Base-by-base conservation (phyloP, 2,797 vertebrate genomes). In the Pterois miles region DNA sequence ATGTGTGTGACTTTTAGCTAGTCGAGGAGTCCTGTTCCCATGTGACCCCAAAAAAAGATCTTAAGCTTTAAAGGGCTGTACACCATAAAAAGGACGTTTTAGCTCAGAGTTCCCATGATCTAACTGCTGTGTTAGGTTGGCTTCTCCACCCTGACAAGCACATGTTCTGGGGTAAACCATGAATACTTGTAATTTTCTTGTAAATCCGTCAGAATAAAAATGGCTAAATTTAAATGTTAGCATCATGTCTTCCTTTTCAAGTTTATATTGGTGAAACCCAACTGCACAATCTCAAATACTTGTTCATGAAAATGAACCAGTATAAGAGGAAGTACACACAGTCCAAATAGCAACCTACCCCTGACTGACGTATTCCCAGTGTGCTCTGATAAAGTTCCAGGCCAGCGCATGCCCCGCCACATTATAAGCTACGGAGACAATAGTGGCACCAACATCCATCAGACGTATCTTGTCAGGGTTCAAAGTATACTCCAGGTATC, bases 311-410 rank as follows among this genome's bases (percentile, higher is more conserved):
- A 74, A 63, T 2, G 18, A 65, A 27, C 2, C 13, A n/a, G 38
- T 50, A 31, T 11, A 5, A 56, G 10, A 48, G n/a, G 8, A 31
- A 48, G 34, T 4, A 22, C 29, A 60, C 13, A 27, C 1, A 57
- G 31, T 71, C 59, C 46, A 40, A 74, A 76, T 1, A 10, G 46
- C 23, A 56, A 85, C 97, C 93, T 94, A 99, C 98, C 95, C 90
- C 5, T 9, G 6, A 40, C 91, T 94, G 56, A 98, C 54, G 0
- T 52, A 91, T 0, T 73, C 71, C 98, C 97, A 99, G 72, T 98
- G 90, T 13, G 77, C 74, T 25, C 95, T 96, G 58, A 99, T 71
- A 29, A 99, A 99, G 88, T 98, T 96, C 98, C 98, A 99, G 33
- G 84, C 95, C 86, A 98, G 92, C 4, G 91, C 36, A 48, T 99